Base-by-base conservation (phyloP, 2,888 invertebrate genomes). In the Tinea semifulvella region DNA sequence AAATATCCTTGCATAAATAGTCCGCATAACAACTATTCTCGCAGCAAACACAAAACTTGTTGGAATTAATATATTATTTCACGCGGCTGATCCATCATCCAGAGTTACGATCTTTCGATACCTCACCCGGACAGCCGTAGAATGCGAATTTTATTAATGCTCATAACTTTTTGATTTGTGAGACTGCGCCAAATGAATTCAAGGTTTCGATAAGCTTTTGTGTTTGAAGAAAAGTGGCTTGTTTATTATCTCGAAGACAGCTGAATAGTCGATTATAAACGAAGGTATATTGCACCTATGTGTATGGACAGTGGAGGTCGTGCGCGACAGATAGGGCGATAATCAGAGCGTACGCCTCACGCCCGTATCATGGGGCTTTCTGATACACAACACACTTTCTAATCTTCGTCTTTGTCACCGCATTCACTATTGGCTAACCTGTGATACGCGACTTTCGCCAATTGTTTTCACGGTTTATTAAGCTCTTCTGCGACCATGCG, bases 401-500 rank as follows among this genome's bases (percentile, higher is more conserved):
- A 80, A 77, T 77, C 76, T 76, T 65, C 68, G 72, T 64, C 70
- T 76, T 79, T 77, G 80, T 80, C 79, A 76, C 70, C 69, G 62
- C 61, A 64, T 63, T 64, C 62, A 58, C 67, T 70, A 75, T 77
- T 74, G 76, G 71, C 64, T 68, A 73, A 69, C 69, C 68, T 65
- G 62, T 65, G 68, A 68, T 65, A 65, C 60, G 64, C 63, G 65
- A 77, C 79, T 80, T 80, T 80, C 80, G 76, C 80, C 76, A 68
- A 79, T 79, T 79, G 80, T 79, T 77, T 79, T 76, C 75, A 77
- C 70, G 74, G 68, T 68, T 63, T 68, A 77, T 72, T 75, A 69
- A 63, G 63, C 66, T 61, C 65, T 58, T 69, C 66, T 64, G 68
- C 62, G 67, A 63, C 61, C 58, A 63, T 65, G 61, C 64, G 55